Base-by-base conservation (phyloP, 1,140 invertebrate genomes). In the Leptonema lineaticorne region DNA sequence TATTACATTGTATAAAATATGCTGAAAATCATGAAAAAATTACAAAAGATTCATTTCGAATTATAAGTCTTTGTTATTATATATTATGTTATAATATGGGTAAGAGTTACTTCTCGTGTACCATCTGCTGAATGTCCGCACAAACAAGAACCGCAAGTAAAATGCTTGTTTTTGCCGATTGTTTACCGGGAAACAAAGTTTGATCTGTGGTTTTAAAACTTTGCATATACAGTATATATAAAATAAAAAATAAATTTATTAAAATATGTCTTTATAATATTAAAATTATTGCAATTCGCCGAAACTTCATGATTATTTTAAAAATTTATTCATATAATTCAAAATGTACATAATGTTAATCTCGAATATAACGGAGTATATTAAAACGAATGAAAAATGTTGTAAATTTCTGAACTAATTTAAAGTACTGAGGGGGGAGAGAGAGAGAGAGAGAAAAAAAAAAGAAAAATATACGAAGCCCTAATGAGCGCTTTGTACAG, bases 401-500 rank as follows among this genome's bases (percentile, higher is more conserved):
- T 48, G n/a, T 2, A 8, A 4, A 48, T 48, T 18, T 48, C 46
- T 48, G 46, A 1, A 8, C 46, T 20, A 14, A 48, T 48, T 48
- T 20, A 48, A 48, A 48, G 18, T 48, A 18, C n/a, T n/a, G n/a
- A n/a, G n/a, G n/a, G n/a, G n/a, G n/a, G n/a, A n/a, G n/a, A n/a
- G n/a, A n/a, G n/a, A n/a, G n/a, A n/a, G n/a, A n/a, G n/a, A n/a
- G n/a, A n/a, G n/a, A n/a, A n/a, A n/a, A n/a, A n/a, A n/a, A n/a
- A n/a, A n/a, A 48, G 7, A 20, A 4, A 7, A 6, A 46, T 48
- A 48, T 48, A 20, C 46, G 37, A 18, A n/a, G n/a, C n/a, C n/a
- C n/a, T 63, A 63, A 63, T 63, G 60, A 63, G 60, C 9, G 20
- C 30, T 60, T 33, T 63, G 60, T 33, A 48, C 30, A n/a, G 37